Base-by-base conservation (phyloP, 2,888 invertebrate species). In the Pyrrhia umbra region DNA sequence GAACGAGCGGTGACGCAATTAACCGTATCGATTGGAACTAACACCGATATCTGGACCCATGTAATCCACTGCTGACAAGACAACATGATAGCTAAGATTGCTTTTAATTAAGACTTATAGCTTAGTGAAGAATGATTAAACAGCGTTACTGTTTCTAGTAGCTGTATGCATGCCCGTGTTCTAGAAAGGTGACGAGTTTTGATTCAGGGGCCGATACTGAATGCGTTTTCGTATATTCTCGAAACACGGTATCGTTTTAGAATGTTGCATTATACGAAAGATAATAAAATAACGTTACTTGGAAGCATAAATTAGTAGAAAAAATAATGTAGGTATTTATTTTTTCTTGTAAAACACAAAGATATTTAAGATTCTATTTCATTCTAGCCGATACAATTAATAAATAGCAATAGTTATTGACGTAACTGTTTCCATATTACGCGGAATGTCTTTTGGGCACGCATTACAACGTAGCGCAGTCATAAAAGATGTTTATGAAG, bases 1-100 rank as follows among this genome's bases (percentile, higher is more conserved):
- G 71, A 74, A 77, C 69, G 72, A 55, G 70, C 76, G 75, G 83
- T 92, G 92, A 92, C 92, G 92, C 88, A 91, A 89, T 83, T 79
- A 71, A 66, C 57, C 65, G 77, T 90, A 92, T 92, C 83, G 91
- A 92, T 92, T 90, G 43, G 43, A 52, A 59, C 59, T 65, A 55
- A 69, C 49, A 51, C 67, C 66, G 25, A 68, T 77, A 70, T 76
- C 59, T 72, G 59, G 50, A 74, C 58, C 54, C 40, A 18, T 39
- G 6, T 45, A 57, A 62, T 62, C 49, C 3, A 39, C 16, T 21
- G 30, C 21, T 56, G 42, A 50, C 45, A 51, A 34, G 13, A 9
- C 40, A 57, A 18, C 27, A 16, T 43, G 10, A 54, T 51, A n/a
- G 25, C 43, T 25, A 20, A 42, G 20, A 61, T 56, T 40, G 47